Evolutionary conservation across 2,888 invertebrate species (phyloP).

Genomic region (Heteropelma amictum): DNA sequence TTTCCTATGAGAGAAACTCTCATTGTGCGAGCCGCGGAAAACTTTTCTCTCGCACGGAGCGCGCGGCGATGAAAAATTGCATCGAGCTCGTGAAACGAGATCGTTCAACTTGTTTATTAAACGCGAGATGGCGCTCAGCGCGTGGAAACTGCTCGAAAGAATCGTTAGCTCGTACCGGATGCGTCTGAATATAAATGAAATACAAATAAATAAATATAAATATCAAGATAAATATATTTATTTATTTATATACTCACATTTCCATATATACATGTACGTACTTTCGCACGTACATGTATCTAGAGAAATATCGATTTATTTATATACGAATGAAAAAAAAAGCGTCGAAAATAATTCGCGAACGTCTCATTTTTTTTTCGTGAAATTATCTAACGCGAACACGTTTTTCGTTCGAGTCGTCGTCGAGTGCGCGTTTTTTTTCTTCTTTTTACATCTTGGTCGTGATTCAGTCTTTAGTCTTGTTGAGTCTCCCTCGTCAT

Average conservation of each 20-base stretch:
- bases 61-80: background rate
- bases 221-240: too few relatives aligned
- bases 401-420: background rate
- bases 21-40: background rate
- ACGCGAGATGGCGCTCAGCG: too few relatives aligned
- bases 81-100: background rate
- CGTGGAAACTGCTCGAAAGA: too few relatives aligned
- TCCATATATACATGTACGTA: background rate
- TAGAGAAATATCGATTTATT: background rate
- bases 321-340: background rate
- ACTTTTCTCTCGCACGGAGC: background rate
- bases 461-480: conserved; percentile 53
- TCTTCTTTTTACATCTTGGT: conserved; percentile 40
- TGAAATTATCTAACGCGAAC: too few relatives aligned
- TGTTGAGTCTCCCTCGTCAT: conserved; percentile 30
- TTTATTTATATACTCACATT: background rate
- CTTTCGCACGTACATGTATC: background rate
- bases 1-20: background rate
- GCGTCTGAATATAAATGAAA: too few relatives aligned
- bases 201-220: too few relatives aligned
- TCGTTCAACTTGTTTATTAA: background rate
- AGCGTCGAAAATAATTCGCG: background rate
- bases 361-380: background rate
- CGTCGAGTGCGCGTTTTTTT: conserved; percentile 3
- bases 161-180: too few relatives aligned